Conservation (phyloP, 2,113 vertebrate species). For the Choloepus hoffmanni region DNA sequence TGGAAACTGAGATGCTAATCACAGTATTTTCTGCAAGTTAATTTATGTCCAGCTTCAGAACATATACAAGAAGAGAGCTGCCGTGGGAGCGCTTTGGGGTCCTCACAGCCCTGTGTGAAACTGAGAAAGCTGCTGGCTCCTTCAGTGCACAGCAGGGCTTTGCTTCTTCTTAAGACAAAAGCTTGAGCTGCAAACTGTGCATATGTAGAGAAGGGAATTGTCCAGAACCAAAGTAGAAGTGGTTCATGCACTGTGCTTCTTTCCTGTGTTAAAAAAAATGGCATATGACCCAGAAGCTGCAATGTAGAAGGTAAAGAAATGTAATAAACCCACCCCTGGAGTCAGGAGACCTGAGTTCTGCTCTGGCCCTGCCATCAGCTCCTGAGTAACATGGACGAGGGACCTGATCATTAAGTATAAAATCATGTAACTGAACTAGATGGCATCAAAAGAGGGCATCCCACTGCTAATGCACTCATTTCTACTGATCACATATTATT, state of each 20-base stretch:
- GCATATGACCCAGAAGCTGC: background rate
- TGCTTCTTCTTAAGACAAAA: conserved; percentile 42
- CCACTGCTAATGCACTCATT: background rate
- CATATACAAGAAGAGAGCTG: background rate
- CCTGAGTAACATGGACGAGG: background rate
- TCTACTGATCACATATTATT: background rate
- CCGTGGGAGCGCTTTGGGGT: background rate
- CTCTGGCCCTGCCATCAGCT: background rate
- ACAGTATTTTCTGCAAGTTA: background rate
- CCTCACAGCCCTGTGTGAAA: background rate
- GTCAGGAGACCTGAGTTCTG: background rate
- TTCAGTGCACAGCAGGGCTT: background rate
- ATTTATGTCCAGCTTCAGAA: background rate
- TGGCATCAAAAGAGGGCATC: no score
- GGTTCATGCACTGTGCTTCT: background rate
- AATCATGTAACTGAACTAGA: background rate
- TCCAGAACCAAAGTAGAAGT: background rate
- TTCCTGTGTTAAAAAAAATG: background rate
- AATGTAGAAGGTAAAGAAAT: background rate
- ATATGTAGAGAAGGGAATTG: background rate
- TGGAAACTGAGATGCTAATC: background rate
- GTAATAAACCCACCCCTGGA: background rate
- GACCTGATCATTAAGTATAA: background rate
- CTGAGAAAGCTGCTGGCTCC: background rate
- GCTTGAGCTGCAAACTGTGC: background rate